Conservation (phyloP, 2,113 vertebrate species). For the Hiodon tergisus region DNA sequence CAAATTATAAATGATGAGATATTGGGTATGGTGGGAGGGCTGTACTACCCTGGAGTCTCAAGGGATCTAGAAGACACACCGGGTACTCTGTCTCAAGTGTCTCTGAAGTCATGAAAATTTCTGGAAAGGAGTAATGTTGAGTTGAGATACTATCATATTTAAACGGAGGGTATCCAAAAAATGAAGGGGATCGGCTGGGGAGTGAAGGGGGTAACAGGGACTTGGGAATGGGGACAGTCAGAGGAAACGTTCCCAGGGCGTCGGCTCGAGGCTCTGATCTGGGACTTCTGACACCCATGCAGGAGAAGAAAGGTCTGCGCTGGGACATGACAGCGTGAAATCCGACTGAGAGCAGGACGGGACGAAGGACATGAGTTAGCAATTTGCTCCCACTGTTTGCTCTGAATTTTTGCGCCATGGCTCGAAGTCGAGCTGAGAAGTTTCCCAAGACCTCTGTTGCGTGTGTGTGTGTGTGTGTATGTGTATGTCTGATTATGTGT, state of each 20-base stretch:
- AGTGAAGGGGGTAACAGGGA: background rate
- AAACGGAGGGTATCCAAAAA: too few relatives aligned
- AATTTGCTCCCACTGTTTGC: constrained; percentile 66
- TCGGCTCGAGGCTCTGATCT: background rate
- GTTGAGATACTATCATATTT: too few relatives aligned
- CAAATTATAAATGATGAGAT: background rate
- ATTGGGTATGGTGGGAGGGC: background rate
- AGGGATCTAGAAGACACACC: too few relatives aligned
- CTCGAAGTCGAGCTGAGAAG: constrained; percentile 72
- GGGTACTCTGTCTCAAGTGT: too few relatives aligned
- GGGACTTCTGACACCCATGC: background rate
- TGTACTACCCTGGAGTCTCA: background rate
- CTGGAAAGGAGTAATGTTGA: too few relatives aligned
- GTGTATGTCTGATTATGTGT: background rate
- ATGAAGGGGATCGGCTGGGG: background rate
- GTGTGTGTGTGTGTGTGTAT: constrained; percentile 24
- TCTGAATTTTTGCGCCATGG: constrained; percentile 62
- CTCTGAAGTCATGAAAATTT: too few relatives aligned
- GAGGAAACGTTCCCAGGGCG: background rate
- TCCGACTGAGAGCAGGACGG: background rate
- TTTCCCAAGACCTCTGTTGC: constrained; percentile 70
- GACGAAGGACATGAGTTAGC: constrained; percentile 49
- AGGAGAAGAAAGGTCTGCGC: background rate
- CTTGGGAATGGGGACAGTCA: background rate
- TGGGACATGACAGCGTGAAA: background rate